Evolutionary conservation across 2,888 invertebrate genomes (phyloP).

Genomic region (Yponomeuta sedellus): DNA sequence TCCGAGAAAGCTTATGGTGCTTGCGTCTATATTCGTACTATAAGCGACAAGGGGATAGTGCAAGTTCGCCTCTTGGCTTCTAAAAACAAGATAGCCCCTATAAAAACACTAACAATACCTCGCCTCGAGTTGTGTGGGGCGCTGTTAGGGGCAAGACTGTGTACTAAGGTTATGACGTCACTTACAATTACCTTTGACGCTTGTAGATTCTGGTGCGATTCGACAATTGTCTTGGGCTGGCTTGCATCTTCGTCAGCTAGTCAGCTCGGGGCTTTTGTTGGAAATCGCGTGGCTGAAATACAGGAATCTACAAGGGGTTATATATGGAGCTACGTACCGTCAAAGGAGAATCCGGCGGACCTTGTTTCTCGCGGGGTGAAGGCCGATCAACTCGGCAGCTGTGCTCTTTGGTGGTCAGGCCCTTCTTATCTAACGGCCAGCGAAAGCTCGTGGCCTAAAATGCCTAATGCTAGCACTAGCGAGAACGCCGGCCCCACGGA

Average conservation of each 20-base stretch:
- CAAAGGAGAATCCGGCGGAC: conserved; percentile 23
- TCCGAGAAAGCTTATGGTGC: conserved; percentile 20
- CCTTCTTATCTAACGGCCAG: conserved; percentile 15
- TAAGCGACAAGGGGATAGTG: conserved; percentile 9
- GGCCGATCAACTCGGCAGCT: conserved; percentile 17
- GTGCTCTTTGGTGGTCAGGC: conserved; percentile 22
- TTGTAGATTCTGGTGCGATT: conserved; percentile 27
- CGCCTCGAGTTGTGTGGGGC: conserved; percentile 19
- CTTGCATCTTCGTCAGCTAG: conserved; percentile 16
- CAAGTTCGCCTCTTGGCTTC: conserved; percentile 17
- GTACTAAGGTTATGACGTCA: conserved; percentile 12
- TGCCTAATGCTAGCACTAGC: background rate
- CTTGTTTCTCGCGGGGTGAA: conserved; percentile 22
- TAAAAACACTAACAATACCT: conserved; percentile 17
- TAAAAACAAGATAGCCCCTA: conserved; percentile 19
- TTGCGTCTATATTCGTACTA: conserved; percentile 18
- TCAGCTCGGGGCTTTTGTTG: conserved; percentile 22
- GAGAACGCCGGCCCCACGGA: background rate
- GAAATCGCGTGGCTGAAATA: conserved; percentile 20
- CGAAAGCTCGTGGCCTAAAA: conserved; percentile 8
- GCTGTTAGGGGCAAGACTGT: conserved; percentile 18
- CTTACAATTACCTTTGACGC: conserved; percentile 5
- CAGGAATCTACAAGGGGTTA: conserved; percentile 16
- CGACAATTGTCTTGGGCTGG: no score
- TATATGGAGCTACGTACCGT: conserved; percentile 22